A percentile compares a stretch with the other conserved stretches of the same genome.
phyloP scores from a whole-genome alignment of 2,113 vertebrate genomes.

The Alethe castanea region DNA sequence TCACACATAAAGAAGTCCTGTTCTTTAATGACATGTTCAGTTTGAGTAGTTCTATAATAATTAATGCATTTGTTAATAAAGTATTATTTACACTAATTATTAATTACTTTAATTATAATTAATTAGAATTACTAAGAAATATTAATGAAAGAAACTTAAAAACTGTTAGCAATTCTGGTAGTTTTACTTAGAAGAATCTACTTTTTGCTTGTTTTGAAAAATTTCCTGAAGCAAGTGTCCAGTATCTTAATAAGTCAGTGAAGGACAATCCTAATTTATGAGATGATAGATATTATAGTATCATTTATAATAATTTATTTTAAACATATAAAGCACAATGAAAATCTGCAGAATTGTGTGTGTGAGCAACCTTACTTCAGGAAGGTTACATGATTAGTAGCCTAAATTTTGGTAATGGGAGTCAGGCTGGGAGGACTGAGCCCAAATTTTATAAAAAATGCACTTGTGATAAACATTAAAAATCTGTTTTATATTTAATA shows the following conservation, averaged over 20 bases:
- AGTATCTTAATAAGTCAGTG: neutral
- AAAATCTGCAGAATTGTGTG: neutral
- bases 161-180: neutral
- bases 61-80: neutral
- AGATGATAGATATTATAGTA: neutral
- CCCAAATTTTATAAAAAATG: neutral
- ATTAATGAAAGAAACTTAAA: neutral
- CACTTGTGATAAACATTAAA: neutral
- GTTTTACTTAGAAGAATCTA: neutral
- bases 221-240: neutral
- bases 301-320: neutral
- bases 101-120: neutral
- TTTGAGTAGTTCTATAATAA: neutral
- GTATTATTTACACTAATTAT: neutral
- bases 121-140: neutral
- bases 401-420: neutral
- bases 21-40: neutral
- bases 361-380: neutral
- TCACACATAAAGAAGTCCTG: neutral
- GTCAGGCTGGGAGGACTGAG: neutral
- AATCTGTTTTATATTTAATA: neutral
- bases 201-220: neutral
- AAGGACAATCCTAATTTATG: neutral
- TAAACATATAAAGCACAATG: neutral
- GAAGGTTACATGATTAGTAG: neutral